phyloP scores from a whole-genome alignment of 1,140 invertebrate genomes.

The Bemisia tabaci region DNA sequence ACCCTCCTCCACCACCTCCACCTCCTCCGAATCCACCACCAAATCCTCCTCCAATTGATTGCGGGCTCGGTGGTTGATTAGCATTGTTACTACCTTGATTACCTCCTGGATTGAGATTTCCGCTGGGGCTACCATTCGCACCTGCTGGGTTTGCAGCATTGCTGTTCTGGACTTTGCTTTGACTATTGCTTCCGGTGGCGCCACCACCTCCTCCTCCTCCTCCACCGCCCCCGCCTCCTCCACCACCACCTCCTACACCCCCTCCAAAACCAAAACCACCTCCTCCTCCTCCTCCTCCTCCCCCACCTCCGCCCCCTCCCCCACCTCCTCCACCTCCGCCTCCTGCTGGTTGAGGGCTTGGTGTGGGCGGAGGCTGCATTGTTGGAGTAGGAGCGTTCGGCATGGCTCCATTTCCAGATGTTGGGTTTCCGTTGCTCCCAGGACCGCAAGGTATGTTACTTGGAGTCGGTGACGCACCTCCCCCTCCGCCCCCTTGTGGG shows the following conservation, averaged over 20 bases:
- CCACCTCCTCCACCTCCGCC: background rate
- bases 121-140: no score
- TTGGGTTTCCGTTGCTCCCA: background rate
- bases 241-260: background rate
- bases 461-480: no score
- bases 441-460: background rate
- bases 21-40: background rate
- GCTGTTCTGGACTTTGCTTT: no score
- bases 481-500: background rate
- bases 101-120: no score
- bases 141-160: no score
- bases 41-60: background rate
- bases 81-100: no score
- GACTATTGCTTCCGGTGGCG: background rate
- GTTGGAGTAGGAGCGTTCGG: background rate
- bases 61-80: constrained; percentile 6
- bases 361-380: background rate
- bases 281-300: background rate
- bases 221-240: background rate
- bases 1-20: background rate
- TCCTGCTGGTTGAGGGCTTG: background rate
- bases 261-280: background rate
- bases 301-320: background rate
- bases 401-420: background rate
- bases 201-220: background rate